A percentile compares a stretch with the other conserved stretches of the same genome.
Evolutionary conservation across 1,140 invertebrate species (phyloP).

Genomic region (Caenorhabditis remanei): DNA sequence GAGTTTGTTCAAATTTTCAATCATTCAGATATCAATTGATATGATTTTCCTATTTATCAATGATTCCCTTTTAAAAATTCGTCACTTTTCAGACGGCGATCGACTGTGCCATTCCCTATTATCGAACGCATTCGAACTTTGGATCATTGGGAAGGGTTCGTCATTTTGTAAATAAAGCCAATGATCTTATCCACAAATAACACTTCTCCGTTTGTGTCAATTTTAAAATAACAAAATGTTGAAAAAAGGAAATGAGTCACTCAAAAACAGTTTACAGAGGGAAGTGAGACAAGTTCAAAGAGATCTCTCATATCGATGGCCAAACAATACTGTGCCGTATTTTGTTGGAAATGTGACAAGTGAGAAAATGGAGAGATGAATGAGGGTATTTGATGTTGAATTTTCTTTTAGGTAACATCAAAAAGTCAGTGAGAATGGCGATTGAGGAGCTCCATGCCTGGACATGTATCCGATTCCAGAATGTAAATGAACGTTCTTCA

Average conservation of each 20-base stretch:
- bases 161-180: conserved; percentile 42
- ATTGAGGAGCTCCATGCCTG: conserved; percentile 34
- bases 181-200: conserved; percentile 20
- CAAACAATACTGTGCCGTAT: conserved; percentile 32
- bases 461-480: conserved; percentile 26
- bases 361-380: background rate
- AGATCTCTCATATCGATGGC: conserved; percentile 47
- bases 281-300: conserved; percentile 42
- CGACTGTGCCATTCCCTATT: conserved; percentile 44
- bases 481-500: background rate
- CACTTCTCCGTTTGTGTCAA: background rate
- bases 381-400: background rate
- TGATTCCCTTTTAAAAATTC: too few species aligned
- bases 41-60: background rate
- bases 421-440: conserved; percentile 34
- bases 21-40: background rate
- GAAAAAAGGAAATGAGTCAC: conserved; percentile 21
- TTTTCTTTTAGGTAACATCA: conserved; percentile 20
- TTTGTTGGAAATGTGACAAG: conserved; percentile 46
- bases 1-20: background rate
- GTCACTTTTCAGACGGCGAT: conserved; percentile 20
- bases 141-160: conserved; percentile 38
- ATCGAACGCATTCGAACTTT: conserved; percentile 45
- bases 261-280: conserved; percentile 35
- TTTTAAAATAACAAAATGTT: conserved; percentile 32